phyloP scores from a whole-genome alignment of 2,797 vertebrate genomes.

The Takifugu ocellatus region DNA sequence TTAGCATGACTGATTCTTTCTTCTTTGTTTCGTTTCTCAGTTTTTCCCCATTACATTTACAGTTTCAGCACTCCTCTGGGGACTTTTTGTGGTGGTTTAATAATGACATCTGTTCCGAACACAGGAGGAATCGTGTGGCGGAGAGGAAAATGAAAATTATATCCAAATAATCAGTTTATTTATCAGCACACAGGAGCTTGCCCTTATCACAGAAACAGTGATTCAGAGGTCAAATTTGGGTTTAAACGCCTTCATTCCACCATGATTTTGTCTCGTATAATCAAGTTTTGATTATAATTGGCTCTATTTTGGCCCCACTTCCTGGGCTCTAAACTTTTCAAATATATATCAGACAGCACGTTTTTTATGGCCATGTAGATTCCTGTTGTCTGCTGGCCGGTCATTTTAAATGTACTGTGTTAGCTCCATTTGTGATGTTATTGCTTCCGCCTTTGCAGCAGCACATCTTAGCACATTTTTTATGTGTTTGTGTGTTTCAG shows the following conservation, averaged over 20 bases:
- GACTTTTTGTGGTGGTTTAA: conserved; percentile 11
- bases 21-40: too few species aligned
- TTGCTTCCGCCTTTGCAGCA: too few species aligned
- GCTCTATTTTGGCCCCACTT: too few species aligned
- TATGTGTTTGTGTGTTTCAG: too few species aligned
- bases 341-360: too few species aligned
- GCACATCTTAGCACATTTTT: too few species aligned
- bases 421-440: too few species aligned
- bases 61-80: conserved; percentile 2
- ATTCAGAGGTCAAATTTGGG: background rate
- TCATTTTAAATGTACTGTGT: too few species aligned
- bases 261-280: background rate
- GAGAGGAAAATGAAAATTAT: background rate
- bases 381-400: too few species aligned
- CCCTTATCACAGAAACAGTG: background rate
- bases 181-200: background rate
- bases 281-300: background rate
- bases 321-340: too few species aligned
- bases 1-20: too few species aligned
- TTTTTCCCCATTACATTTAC: background rate
- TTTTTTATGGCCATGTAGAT: too few species aligned
- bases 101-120: background rate
- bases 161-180: background rate
- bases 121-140: background rate
- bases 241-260: background rate